Percentiles rank a stretch among this genome's conserved stretches.
These are phyloP conservation scores for Ricordea florida DNA, from an alignment of 92 coral and sea anemone species.

Conservation along the genomic window DNA sequence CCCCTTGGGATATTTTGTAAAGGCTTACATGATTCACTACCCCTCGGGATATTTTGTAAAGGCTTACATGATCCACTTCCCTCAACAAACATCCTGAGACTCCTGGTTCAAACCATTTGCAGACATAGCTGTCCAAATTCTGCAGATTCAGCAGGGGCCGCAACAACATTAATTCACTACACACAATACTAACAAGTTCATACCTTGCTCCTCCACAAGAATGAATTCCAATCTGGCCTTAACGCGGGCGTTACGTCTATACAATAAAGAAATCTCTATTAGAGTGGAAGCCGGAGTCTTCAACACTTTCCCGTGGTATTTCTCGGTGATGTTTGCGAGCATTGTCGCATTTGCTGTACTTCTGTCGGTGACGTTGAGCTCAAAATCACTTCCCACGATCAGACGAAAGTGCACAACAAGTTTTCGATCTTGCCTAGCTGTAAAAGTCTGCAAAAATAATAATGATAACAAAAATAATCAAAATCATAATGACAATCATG, in stretches of 20 bases:
- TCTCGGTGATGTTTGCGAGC: not conserved
- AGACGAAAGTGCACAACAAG: not conserved
- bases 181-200: not conserved
- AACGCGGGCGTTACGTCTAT: not conserved
- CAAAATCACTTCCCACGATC: not conserved
- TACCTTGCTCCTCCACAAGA: conserved; percentile 3
- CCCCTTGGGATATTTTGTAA: too few relatives aligned
- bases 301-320: not conserved
- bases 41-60: too few relatives aligned
- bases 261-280: not conserved
- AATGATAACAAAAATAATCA: too few relatives aligned
- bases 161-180: not conserved
- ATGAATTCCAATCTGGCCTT: not conserved
- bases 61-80: too few relatives aligned
- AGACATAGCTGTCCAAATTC: not conserved
- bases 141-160: not conserved
- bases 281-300: not conserved
- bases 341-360: not conserved
- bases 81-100: too few relatives aligned
- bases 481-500: too few relatives aligned
- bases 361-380: conserved; percentile 10
- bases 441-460: not conserved
- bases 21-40: too few relatives aligned
- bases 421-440: not conserved
- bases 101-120: too few relatives aligned